Evolutionary conservation across 2,888 invertebrate genomes (phyloP), one percentile per base, ranked within the genome.

Genomic region (Monopis laevigella): DNA sequence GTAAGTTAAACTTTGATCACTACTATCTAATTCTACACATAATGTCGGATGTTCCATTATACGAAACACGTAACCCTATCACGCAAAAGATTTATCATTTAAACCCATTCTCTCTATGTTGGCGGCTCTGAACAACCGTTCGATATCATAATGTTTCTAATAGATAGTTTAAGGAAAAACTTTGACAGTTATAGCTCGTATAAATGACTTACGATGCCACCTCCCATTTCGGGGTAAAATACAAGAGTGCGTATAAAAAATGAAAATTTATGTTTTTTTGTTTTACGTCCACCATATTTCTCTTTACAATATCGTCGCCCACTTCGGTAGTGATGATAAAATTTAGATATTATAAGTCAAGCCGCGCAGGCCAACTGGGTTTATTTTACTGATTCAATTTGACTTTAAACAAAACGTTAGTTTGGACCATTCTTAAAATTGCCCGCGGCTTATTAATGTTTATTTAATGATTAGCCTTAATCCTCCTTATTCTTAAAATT

Each of bases 121-220:
- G 3, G 14, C 32, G 32, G 11, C 19, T 7, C 10, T 10, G 24
- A 24, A 24, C 6, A 6, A 24, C 19, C 36, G 36, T 16, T 34
- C 34, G 34, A 34, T 34, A 34, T 7, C 24, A 24, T 16, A 34
- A 34, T 36, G 21, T 36, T n/a, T 36, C 12, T 36, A 51, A 51
- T 51, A 49, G 56, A 60, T 60, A 62, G 62, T 66, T 65, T 56
- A 58, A 58, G 54, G 55, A 57, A 60, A 62, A 58, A 11, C 52
- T 59, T 59, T 48, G 62, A 68, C 69, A 44, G 61, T 69, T 65
- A 71, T 63, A 56, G 63, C 52, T 51, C 53, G 55, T 65, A 62
- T 64, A 67, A 53, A 62, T 64, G 71, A 73, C 52, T 66, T 62
- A 72, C 56, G 50, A 53, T 44, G 45, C 42, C 50, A 53, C 53